Conservation (phyloP, 2,113 vertebrate genomes). For the Tenrec ecaudatus region DNA sequence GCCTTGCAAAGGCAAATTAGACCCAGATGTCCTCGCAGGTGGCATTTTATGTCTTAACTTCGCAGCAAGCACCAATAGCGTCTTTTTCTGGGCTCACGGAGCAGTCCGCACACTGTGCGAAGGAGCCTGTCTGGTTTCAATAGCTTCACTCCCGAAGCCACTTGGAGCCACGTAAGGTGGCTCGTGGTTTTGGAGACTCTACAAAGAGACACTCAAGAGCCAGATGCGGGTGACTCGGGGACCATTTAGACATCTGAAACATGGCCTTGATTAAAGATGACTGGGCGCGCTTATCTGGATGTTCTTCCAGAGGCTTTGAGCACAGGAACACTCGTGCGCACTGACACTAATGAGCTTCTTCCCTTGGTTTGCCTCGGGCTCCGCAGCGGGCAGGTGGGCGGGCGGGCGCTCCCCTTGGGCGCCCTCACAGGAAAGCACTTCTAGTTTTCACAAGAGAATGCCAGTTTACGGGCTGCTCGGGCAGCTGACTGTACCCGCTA, state of each 20-base stretch:
- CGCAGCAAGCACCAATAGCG: neutral
- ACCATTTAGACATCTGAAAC: neutral
- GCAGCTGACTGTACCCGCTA: neutral
- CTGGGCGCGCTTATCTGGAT: neutral
- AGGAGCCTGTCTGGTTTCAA: constrained; percentile 50
- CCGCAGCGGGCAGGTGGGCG: neutral
- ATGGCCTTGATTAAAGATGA: neutral
- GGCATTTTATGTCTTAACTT: constrained; percentile 47
- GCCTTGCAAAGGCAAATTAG: constrained; percentile 43
- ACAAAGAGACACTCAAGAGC: constrained; percentile 30
- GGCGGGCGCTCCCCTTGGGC: no score
- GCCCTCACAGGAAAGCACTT: neutral
- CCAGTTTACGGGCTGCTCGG: neutral
- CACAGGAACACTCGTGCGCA: accelerated
- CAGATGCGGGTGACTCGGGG: constrained; percentile 1
- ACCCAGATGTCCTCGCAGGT: constrained; percentile 44
- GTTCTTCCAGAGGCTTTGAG: neutral
- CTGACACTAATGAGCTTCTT: accelerated
- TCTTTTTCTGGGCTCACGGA: constrained; percentile 51
- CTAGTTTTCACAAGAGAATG: neutral
- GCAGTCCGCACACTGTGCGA: neutral
- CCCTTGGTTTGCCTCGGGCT: neutral
- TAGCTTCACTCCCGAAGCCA: constrained; percentile 44
- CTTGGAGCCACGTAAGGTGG: constrained; percentile 34
- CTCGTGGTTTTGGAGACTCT: constrained; percentile 40